These are phyloP conservation scores for Actinernus sp. DNA, from an alignment of 92 coral and sea anemone species.

Conservation along the genomic window DNA sequence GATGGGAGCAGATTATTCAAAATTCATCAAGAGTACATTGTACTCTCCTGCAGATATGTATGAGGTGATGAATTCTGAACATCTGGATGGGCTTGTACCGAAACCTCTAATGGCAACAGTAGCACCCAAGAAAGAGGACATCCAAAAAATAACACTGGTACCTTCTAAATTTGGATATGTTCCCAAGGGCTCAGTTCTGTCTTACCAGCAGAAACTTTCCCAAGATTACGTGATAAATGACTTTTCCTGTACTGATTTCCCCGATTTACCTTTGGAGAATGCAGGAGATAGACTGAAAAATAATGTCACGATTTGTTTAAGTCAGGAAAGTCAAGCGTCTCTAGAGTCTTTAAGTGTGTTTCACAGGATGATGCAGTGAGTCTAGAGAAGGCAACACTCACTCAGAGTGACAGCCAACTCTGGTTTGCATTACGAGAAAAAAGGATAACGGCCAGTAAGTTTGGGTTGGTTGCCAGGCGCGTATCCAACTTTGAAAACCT, in stretches of 20 bases:
- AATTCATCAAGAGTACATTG: constrained; percentile 25
- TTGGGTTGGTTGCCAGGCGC: constrained; percentile 46
- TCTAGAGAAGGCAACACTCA: constrained; percentile 27
- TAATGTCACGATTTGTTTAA: constrained; percentile 34
- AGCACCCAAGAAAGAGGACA: constrained; percentile 8
- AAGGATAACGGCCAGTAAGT: constrained; percentile 57
- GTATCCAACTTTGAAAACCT: constrained; percentile 46
- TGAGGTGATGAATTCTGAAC: constrained; percentile 13
- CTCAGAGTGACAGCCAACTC: constrained; percentile 19
- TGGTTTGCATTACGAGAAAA: constrained; percentile 35
- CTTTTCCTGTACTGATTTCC: constrained; percentile 24
- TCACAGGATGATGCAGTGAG: constrained; percentile 12
- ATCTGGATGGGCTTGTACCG: constrained; percentile 12
- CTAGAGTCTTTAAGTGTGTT: constrained; percentile 22
- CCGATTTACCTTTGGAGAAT: constrained; percentile 28
- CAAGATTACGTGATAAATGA: constrained; percentile 65
- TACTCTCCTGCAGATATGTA: constrained; percentile 44
- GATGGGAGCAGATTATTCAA: constrained; percentile 29
- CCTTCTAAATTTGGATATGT: constrained; percentile 47
- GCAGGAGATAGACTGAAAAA: constrained; percentile 19
- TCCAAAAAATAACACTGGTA: background rate
- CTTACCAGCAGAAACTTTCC: constrained; percentile 66
- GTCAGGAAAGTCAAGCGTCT: constrained; percentile 11
- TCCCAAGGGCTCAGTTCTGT: constrained; percentile 34
- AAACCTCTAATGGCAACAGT: constrained; percentile 18